Percentiles rank a stretch among this genome's conserved stretches.
These are phyloP conservation scores for Epinephelus lanceolatus DNA, from an alignment of 2,113 vertebrate species.

Conservation along the genomic window DNA sequence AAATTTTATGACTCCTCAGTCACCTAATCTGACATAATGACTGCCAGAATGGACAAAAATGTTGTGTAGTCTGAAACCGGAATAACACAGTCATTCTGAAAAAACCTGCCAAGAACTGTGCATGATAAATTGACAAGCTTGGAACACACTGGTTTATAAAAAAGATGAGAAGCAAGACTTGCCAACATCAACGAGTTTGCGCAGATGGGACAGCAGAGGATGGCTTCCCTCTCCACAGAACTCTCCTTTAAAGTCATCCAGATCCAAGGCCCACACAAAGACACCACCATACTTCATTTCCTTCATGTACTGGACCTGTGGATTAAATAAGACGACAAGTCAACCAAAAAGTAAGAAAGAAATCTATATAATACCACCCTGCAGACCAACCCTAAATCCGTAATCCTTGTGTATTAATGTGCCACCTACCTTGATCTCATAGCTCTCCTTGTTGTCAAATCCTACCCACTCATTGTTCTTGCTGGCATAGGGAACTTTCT, in stretches of 20 bases:
- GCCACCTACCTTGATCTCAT: conserved; percentile 81
- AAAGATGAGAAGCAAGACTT: background rate
- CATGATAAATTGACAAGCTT: background rate
- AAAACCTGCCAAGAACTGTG: background rate
- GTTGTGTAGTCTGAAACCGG: too few relatives aligned
- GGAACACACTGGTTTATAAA: background rate
- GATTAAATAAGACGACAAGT: background rate
- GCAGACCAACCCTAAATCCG: background rate
- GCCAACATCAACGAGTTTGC: conserved; percentile 70
- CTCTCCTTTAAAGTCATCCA: conserved; percentile 86
- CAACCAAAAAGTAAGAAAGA: background rate
- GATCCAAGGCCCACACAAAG: conserved; percentile 86
- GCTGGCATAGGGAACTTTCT: conserved; percentile 86
- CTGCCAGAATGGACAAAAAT: too few relatives aligned
- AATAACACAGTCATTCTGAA: background rate
- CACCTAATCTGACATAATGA: too few relatives aligned
- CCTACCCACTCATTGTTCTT: conserved; percentile 87
- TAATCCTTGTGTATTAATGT: background rate
- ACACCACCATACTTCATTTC: conserved; percentile 83
- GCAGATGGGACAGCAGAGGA: conserved; percentile 81
- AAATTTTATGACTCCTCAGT: too few relatives aligned
- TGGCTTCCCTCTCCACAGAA: conserved; percentile 83
- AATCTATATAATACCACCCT: background rate
- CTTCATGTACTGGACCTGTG: conserved; percentile 82
- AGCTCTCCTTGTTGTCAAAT: conserved; percentile 85